Evolutionary conservation across 2,888 invertebrate genomes (phyloP), one percentile per base, ranked within the genome.

Genomic region (Drosophila mimetica): DNA sequence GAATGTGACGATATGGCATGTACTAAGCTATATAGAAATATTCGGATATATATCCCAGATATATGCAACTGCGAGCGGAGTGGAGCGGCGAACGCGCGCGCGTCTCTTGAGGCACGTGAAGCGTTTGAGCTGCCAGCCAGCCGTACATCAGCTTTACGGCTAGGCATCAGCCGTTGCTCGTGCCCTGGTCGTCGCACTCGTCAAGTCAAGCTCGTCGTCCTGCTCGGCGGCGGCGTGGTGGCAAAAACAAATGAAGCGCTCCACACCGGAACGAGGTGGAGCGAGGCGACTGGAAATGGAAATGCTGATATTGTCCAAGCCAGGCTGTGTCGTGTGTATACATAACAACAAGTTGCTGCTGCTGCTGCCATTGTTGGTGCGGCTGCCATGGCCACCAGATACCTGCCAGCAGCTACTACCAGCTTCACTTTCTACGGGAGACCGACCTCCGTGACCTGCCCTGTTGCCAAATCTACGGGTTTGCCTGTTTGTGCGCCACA

Each of bases 211-310:
- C 53, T 58, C 59, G 46, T 59, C 60, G 63, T 76, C 57, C 55
- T 59, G 70, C 58, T 79, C 74, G 76, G 76, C 48, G 58, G 50
- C 74, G 76, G 76, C 48, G 58, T 46, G 46, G 34, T 18, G 66
- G 57, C 69, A 64, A 85, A 77, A 85, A 88, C 81, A 89, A 90
- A 89, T 90, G 90, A 88, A 88, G 77, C 86, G 81, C 82, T 77
- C 44, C 44, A 6, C 44, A 44, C 77, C 77, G 70, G 47, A 37
- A 25, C 66, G 69, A 74, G 76, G 74, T 76, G 71, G 77, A 75
- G 66, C 76, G 60, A 72, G 74, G 74, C 75, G 66, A 77, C n/a
- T n/a, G 75, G 65, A 51, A 52, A 52, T 37, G 47, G 34, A 36
- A 47, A 58, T 59, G 32, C 44, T 39, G 55, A 50, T 64, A 39